Base-by-base conservation (phyloP, 2,113 vertebrate genomes). In the Grallaria varia region DNA sequence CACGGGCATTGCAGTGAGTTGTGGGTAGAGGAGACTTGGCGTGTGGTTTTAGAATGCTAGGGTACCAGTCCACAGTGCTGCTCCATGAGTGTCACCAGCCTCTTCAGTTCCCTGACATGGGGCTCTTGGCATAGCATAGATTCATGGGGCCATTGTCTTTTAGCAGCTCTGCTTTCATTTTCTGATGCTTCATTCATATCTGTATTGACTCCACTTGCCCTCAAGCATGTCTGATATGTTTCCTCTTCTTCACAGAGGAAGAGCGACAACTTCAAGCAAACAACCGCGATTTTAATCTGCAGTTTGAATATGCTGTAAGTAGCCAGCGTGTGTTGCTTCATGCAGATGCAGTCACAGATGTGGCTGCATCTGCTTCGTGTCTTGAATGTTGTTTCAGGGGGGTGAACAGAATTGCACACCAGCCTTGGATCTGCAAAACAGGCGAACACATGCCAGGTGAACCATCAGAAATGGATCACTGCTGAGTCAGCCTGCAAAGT, bases 231-330 rank as follows among this genome's bases (percentile, higher is more conserved):
- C 74, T 83, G 44, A 95, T 68, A 17, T 52, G 30, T 85, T 92
- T 89, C 74, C 31, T 35, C 59, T 74, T 85, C 73, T 93, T 95
- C 89, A 21, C 95, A 99, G 98, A 98, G 98, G 97, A 98, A 95
- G 98, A 99, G 73, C 98, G 99, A 88, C 86, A 89, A 66, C 96
- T 99, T 47, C 98, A 97, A 91, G 99, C 99, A 25, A 99, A 99
- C 69, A 98, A 99, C 95, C 97, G 98, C 49, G 82, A 97, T 83
- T 98, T 98, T 87, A 99, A 99, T 96, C 86, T 98, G 42, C 97
- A 98, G 42, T 99, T 98, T 78, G 87, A 96, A 42, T 99, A 99
- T 92, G 98, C 98, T 49, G 99, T 99, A 89, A 99, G 99, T 97
- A 87, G 55, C 50, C 12, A 42, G 30, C 9, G 4, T 74, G 3